Evolutionary conservation across 2,888 invertebrate species (phyloP), one percentile per base, ranked within the genome.

Genomic region (Laothoe populi): DNA sequence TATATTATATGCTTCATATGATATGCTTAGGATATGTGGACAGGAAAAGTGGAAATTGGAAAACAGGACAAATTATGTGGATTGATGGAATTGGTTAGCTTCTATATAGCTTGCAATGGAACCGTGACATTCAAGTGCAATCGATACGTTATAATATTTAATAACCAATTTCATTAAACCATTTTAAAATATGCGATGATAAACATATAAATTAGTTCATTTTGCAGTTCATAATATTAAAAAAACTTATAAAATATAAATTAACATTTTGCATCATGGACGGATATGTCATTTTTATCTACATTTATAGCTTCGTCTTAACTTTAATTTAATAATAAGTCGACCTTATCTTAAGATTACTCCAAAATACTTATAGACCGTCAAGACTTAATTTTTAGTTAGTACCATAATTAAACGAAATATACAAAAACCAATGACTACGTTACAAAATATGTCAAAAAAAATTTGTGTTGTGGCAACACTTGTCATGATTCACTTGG

Each of bases 81-180:
- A 35, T 53, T 53, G 19, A 19, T 35, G 19, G 35, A 31, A 21
- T 53, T 53, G 35, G 53, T 53, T 19, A 53, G 19, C 8, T 2
- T 53, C 8, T 19, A 53, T 16, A 35, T 53, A 35, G 53, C 53
- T 53, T 35, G 35, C 53, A 35, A 35, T 53, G 31, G 35, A 19
- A 11, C 16, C 7, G 53, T 35, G 53, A 11, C 53, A 16, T 44
- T 19, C 19, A 10, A 19, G 4, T 31, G 10, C 49, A n/a, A 49
- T 19, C 3, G 26, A 53, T n/a, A 19, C 5, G 42, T 16, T 26
- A 1, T 38, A 13, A 13, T 35, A 11, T 53, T 19, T 19, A n/a
- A 5, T 7, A 11, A 49, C 49, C 49, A 16, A 8, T 19, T 53
- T 35, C 53, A 53, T 19, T 8, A 49, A 49, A 26, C 49, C 53